Evolutionary conservation across 2,888 invertebrate species (phyloP).

Genomic region (Parnassius glacialis): DNA sequence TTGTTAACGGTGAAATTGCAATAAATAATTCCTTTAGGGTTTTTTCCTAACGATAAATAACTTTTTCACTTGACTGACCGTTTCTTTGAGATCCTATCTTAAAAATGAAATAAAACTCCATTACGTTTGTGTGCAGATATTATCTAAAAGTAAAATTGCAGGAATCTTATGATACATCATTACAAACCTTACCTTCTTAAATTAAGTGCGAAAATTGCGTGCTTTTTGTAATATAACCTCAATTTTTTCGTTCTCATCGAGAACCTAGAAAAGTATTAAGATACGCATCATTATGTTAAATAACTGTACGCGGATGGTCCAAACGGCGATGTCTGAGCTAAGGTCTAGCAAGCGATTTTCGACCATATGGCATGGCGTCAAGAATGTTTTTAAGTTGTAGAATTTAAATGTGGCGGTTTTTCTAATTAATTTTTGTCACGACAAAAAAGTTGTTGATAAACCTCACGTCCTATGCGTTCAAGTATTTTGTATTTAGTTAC

Average conservation of each 20-base stretch:
- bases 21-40: slow-evolving; percentile 14
- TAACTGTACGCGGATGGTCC: slow-evolving; percentile 25
- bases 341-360: background rate
- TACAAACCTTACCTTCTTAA: slow-evolving; percentile 2
- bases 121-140: slow-evolving; percentile 16
- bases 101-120: slow-evolving; percentile 24
- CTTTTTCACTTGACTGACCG: slow-evolving; percentile 13
- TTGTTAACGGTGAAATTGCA: background rate
- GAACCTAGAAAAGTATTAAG: slow-evolving; percentile 27
- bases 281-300: slow-evolving; percentile 29
- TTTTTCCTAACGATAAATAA: slow-evolving; percentile 1
- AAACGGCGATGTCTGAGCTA: slow-evolving; percentile 11
- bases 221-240: slow-evolving; percentile 7
- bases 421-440: slow-evolving; percentile 13
- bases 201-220: slow-evolving; percentile 13
- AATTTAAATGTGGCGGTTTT: slow-evolving; percentile 3
- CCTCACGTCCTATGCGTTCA: background rate
- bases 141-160: slow-evolving; percentile 21
- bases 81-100: slow-evolving; percentile 7
- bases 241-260: slow-evolving; percentile 23
- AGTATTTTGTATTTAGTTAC: background rate
- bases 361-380: background rate
- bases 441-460: slow-evolving; percentile 5
- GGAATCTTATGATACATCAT: background rate
- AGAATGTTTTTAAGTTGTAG: background rate